A percentile compares a stretch with the other conserved stretches of the same genome.
phyloP scores from a whole-genome alignment of 1,140 invertebrate species.

The Listronotus oregonensis region DNA sequence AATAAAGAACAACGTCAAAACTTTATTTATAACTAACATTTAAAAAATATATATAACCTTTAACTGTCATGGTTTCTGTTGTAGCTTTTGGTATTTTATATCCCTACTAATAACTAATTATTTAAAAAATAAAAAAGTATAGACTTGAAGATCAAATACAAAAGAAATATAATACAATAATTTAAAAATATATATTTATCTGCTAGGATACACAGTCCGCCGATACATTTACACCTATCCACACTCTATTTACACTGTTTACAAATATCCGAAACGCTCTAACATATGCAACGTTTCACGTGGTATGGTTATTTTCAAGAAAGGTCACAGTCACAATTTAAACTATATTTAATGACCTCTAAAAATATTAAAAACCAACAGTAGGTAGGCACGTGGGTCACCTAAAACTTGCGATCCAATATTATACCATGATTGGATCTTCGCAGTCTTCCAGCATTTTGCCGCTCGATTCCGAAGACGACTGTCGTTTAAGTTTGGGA shows the following conservation, averaged over 20 bases:
- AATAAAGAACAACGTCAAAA: constrained; percentile 9
- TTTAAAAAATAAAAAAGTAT: constrained; percentile 9
- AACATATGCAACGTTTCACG: constrained; percentile 1
- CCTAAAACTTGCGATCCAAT: neutral
- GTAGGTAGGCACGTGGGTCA: neutral
- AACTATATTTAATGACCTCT: neutral
- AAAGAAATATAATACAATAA: constrained; percentile 32
- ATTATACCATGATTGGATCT: constrained; percentile 55
- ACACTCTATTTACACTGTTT: constrained; percentile 23
- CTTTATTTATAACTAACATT: neutral
- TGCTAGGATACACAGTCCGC: constrained; percentile 15
- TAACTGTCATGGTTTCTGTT: constrained; percentile 31
- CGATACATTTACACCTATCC: constrained; percentile 20
- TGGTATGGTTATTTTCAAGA: constrained; percentile 7
- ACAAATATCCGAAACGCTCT: constrained; percentile 20
- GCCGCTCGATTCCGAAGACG: constrained; percentile 49
- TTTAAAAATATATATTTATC: constrained; percentile 32
- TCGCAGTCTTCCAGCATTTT: constrained; percentile 52
- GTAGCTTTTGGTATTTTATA: constrained; percentile 11
- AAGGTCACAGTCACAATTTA: neutral
- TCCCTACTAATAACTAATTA: constrained; percentile 8
- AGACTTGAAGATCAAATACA: constrained; percentile 18
- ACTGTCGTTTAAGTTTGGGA: constrained; percentile 51
- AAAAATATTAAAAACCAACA: constrained; percentile 3
- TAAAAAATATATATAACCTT: constrained; percentile 16